phyloP scores from a whole-genome alignment of 2,797 vertebrate species.

The Pseudopleuronectes americanus region DNA sequence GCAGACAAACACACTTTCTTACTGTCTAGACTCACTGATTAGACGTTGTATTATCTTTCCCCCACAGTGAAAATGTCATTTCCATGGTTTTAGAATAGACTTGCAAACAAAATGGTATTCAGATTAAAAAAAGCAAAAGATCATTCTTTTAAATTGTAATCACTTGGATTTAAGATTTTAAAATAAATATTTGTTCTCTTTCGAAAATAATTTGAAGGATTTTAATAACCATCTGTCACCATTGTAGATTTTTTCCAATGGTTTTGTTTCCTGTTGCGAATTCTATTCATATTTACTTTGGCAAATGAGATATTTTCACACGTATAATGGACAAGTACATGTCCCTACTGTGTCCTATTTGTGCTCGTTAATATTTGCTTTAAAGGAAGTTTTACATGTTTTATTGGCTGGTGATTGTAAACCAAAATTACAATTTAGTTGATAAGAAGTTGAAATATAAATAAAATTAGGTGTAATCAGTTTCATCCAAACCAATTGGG shows the following conservation, averaged over 20 bases:
- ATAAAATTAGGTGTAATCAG: slow-evolving; percentile 38
- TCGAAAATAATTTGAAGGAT: neutral
- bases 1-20: neutral
- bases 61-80: neutral
- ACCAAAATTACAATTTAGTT: slow-evolving; percentile 15
- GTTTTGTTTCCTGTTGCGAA: slow-evolving; percentile 10
- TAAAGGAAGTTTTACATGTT: slow-evolving; percentile 11
- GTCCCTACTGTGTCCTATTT: slow-evolving; percentile 1
- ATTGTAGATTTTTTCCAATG: neutral
- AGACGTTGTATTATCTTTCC: neutral
- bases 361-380: slow-evolving; percentile 2
- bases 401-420: slow-evolving; percentile 33
- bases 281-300: slow-evolving; percentile 25
- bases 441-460: slow-evolving; percentile 23
- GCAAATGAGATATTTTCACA: slow-evolving; percentile 42
- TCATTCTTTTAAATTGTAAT: neutral
- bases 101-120: neutral
- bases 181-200: neutral
- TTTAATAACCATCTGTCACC: slow-evolving; percentile 4
- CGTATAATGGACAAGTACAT: slow-evolving; percentile 8
- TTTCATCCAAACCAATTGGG: slow-evolving; percentile 40
- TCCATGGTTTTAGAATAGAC: neutral
- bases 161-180: neutral
- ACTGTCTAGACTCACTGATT: neutral
- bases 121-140: neutral